Evolutionary conservation across 2,797 vertebrate genomes (phyloP).

Genomic region (Synaphobranchus kaupii): DNA sequence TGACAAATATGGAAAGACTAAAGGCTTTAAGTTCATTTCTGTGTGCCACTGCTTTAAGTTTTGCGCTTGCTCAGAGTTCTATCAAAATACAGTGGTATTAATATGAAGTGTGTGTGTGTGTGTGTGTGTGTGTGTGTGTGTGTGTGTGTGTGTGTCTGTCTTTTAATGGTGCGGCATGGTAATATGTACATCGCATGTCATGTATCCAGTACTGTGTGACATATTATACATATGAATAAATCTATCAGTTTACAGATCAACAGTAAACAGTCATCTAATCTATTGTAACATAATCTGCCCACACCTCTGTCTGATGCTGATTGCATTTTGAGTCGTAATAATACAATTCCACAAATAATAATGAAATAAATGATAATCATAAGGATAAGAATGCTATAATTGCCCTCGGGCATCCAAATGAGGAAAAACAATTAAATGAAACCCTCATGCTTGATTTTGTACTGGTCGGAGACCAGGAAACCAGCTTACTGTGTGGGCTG

Average conservation of each 20-base stretch:
- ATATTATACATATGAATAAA: conserved; percentile 20
- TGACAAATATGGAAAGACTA: background rate
- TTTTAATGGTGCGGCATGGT: background rate
- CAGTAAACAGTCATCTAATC: conserved; percentile 7
- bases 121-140: conserved; percentile 27
- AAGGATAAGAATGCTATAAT: conserved; percentile 17
- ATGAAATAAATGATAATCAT: conserved; percentile 15
- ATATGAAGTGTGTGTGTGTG: conserved; percentile 14
- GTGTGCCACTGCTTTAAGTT: background rate
- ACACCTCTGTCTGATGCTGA: conserved; percentile 17
- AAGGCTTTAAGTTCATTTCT: background rate
- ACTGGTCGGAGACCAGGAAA: background rate
- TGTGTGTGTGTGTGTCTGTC: conserved; percentile 34
- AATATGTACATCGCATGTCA: background rate
- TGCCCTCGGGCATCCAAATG: conserved; percentile 8
- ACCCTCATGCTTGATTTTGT: conserved; percentile 12
- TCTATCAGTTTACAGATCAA: conserved; percentile 6
- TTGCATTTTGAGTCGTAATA: conserved; percentile 27
- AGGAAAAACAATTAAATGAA: conserved; percentile 27
- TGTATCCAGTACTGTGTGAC: background rate
- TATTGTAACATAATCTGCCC: conserved; percentile 21
- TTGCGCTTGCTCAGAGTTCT: conserved; percentile 8
- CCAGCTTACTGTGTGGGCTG: background rate
- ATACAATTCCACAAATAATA: conserved; percentile 18
- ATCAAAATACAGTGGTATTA: background rate